Evolutionary conservation across 2,888 invertebrate species (phyloP).

Genomic region (Lymantria monacha): DNA sequence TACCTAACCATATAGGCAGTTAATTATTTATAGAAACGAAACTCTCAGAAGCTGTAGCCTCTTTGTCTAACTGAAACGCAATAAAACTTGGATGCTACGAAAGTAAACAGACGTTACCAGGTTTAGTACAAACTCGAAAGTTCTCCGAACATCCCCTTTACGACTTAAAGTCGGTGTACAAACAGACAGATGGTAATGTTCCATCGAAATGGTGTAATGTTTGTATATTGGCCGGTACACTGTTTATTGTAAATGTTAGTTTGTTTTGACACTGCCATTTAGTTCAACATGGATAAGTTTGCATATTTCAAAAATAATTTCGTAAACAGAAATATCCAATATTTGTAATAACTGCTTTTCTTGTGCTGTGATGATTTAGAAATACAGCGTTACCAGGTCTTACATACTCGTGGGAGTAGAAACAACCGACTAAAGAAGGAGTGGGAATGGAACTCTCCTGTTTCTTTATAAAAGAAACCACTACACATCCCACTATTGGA

Average conservation of each 20-base stretch:
- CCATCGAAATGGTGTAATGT: conserved; percentile 6
- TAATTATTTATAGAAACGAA: background rate
- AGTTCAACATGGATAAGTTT: no score
- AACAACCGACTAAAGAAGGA: no score
- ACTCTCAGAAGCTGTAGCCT: conserved; percentile 12
- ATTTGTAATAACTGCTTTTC: no score
- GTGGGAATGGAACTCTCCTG: no score
- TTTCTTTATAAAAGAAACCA: no score
- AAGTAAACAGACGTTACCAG: conserved; percentile 34
- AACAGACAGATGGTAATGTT: conserved; percentile 17
- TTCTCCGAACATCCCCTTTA: conserved; percentile 48
- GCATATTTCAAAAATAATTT: no score
- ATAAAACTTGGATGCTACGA: conserved; percentile 15
- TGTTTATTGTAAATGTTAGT: background rate
- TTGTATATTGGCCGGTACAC: background rate
- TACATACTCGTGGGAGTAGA: no score
- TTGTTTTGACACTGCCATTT: background rate
- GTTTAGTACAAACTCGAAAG: conserved; percentile 41
- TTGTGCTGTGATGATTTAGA: no score
- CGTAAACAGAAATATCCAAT: no score
- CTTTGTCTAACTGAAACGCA: conserved; percentile 4
- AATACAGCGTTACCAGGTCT: no score
- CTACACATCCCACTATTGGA: no score
- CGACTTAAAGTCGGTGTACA: conserved; percentile 44
- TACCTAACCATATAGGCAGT: background rate